Evolutionary conservation across 2,888 invertebrate species (phyloP).

Genomic region (Stenolophus ochropezus): DNA sequence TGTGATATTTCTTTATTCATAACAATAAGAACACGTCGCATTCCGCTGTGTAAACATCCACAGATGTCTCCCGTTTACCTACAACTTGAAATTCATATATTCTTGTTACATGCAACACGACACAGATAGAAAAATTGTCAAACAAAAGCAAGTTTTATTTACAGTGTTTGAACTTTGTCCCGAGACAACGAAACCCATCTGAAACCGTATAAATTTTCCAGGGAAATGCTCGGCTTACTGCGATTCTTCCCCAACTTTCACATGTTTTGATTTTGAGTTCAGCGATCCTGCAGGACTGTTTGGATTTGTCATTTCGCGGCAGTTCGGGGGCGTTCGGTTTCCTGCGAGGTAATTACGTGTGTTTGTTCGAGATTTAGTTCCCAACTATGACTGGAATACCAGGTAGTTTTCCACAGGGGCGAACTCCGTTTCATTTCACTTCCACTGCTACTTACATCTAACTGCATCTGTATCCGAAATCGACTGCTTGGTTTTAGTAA

Average conservation of each 20-base stretch:
- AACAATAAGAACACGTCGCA: background rate
- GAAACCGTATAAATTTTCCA: constrained; percentile 28
- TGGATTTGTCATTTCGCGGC: constrained; percentile 25
- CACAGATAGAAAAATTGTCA: constrained; percentile 17
- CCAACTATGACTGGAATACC: background rate
- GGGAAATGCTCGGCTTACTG: constrained; percentile 16
- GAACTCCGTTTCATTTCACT: no score
- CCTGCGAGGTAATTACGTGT: background rate
- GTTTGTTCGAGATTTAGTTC: constrained; percentile 2
- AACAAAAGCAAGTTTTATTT: constrained; percentile 12
- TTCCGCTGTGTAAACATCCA: background rate
- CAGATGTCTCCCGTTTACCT: background rate
- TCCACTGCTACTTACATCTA: background rate
- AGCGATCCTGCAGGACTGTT: constrained; percentile 18
- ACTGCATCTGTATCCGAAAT: no score
- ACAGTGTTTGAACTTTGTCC: constrained; percentile 9
- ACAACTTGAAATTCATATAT: background rate
- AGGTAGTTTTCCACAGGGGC: background rate
- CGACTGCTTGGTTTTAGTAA: no score
- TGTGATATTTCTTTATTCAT: background rate
- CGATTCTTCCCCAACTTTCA: constrained; percentile 20
- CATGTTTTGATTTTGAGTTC: constrained; percentile 34
- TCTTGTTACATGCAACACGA: background rate
- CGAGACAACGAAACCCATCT: constrained; percentile 8
- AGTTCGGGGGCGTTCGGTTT: background rate